phyloP scores from a whole-genome alignment of 1,140 invertebrate genomes.

The Ips typographus region DNA sequence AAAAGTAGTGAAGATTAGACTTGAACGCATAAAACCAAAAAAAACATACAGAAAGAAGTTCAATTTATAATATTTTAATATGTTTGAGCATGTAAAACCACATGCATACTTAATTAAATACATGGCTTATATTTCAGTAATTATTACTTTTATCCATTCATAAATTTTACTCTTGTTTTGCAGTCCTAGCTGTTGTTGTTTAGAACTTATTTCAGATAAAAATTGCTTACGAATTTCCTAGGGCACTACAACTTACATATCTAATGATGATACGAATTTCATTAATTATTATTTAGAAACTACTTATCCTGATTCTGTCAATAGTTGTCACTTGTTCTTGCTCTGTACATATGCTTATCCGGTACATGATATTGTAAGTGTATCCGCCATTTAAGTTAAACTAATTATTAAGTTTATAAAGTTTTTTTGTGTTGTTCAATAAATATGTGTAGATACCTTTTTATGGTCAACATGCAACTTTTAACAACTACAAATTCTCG shows the following conservation, averaged over 20 bases:
- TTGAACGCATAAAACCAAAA: too few relatives aligned
- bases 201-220: constrained; percentile 1
- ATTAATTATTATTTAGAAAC: constrained; percentile 16
- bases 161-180: too few relatives aligned
- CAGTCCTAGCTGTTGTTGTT: background rate
- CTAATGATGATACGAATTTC: constrained; percentile 30
- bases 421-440: background rate
- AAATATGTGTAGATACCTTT: constrained; percentile 6
- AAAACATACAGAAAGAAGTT: too few relatives aligned
- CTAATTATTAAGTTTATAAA: constrained; percentile 5
- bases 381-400: background rate
- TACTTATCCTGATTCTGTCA: background rate
- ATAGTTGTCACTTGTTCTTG: constrained; percentile 11
- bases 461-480: too few relatives aligned
- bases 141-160: too few relatives aligned
- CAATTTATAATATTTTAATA: too few relatives aligned
- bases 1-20: too few relatives aligned
- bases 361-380: background rate
- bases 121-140: too few relatives aligned
- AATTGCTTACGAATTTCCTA: background rate
- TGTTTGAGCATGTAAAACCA: too few relatives aligned
- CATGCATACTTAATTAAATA: too few relatives aligned
- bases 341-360: constrained; percentile 19
- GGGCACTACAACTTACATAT: constrained; percentile 33
- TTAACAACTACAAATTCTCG: too few relatives aligned